These are phyloP conservation scores for Dreissena polymorpha DNA, from an alignment of 1,140 invertebrate species.

Conservation along the genomic window DNA sequence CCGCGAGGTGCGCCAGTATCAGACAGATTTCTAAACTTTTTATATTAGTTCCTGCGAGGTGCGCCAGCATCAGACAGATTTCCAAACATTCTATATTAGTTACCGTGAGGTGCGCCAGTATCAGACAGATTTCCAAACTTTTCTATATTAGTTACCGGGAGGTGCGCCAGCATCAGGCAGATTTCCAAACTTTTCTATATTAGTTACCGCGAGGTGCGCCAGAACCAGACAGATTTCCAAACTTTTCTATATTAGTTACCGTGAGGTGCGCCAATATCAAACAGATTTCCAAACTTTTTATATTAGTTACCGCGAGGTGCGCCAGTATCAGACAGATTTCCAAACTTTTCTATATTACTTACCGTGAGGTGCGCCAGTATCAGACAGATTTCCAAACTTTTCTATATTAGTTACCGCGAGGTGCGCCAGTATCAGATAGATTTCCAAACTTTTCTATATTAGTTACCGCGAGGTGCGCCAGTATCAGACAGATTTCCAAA, in stretches of 20 bases:
- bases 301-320: constrained; percentile 76
- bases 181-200: too few species aligned
- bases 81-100: too few species aligned
- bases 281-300: constrained; percentile 70
- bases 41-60: constrained; percentile 77
- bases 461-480: constrained; percentile 77
- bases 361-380: constrained; percentile 77
- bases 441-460: too few species aligned
- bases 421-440: constrained; percentile 73
- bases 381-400: constrained; percentile 69
- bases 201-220: constrained; percentile 77
- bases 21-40: constrained; percentile 66
- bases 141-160: constrained; percentile 76
- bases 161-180: constrained; percentile 73
- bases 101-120: constrained; percentile 78
- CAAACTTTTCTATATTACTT: too few species aligned
- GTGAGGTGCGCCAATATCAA: constrained; percentile 76
- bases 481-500: constrained; percentile 70
- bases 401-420: constrained; percentile 76
- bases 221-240: constrained; percentile 71
- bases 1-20: constrained; percentile 76
- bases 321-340: constrained; percentile 71
- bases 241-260: too few species aligned
- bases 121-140: constrained; percentile 68
- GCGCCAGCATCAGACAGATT: constrained; percentile 70